phyloP scores from a whole-genome alignment of 1,140 invertebrate species.

The Lepidurus arcticus region DNA sequence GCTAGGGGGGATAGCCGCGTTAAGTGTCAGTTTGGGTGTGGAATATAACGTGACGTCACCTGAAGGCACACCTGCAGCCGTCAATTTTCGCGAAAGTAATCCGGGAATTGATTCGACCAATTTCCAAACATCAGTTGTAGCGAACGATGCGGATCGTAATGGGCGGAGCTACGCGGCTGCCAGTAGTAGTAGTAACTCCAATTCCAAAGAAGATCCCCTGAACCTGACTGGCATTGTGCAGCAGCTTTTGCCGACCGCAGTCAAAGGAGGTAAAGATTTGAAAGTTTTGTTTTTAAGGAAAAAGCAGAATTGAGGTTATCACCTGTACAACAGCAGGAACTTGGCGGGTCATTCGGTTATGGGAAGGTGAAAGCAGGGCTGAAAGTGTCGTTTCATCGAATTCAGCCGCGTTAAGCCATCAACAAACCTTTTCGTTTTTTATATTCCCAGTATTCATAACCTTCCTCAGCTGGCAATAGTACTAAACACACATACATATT shows the following conservation, averaged over 20 bases:
- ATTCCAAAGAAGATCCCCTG: not conserved
- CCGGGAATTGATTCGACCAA: not conserved
- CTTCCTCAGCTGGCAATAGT: not conserved
- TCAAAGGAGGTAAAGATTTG: slow-evolving; percentile 9
- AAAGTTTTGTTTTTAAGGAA: not conserved
- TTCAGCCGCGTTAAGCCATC: not conserved
- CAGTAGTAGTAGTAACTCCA: not conserved
- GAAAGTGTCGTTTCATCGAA: not conserved
- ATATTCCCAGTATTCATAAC: not conserved
- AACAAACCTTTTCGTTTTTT: not conserved
- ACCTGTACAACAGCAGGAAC: not conserved
- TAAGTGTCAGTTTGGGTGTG: not conserved
- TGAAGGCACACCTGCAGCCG: not conserved
- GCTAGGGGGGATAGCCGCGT: not conserved
- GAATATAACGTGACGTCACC: not conserved
- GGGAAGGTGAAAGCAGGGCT: slow-evolving; percentile 4
- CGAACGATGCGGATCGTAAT: not conserved
- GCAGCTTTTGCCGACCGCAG: not conserved
- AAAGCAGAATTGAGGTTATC: not conserved
- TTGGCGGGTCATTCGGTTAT: not conserved
- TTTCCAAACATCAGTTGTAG: not conserved
- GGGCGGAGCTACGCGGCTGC: not conserved
- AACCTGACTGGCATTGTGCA: not conserved
- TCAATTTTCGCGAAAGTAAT: not conserved
- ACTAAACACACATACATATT: not conserved